phyloP scores from a whole-genome alignment of 2,888 invertebrate species.

The Unio pictorum region DNA sequence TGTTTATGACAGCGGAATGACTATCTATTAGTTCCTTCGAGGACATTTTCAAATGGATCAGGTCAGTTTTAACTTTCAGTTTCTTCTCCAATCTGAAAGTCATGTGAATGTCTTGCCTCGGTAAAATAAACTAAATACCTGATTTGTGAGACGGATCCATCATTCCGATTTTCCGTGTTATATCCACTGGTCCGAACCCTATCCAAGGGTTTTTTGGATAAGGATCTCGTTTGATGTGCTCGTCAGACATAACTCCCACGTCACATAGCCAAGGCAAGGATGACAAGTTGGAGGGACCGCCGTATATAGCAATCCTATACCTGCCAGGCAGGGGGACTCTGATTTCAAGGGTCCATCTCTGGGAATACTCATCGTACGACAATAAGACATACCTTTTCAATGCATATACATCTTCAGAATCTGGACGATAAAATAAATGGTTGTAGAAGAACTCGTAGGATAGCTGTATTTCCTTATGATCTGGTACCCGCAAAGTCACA shows the following conservation, averaged over 20 bases:
- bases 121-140: slow-evolving; percentile 28
- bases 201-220: slow-evolving; percentile 27
- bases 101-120: slow-evolving; percentile 26
- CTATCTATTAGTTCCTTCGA: too few species aligned
- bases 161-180: slow-evolving; percentile 23
- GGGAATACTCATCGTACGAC: slow-evolving; percentile 22
- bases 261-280: slow-evolving; percentile 32
- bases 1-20: slow-evolving; percentile 17
- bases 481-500: slow-evolving; percentile 18
- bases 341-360: slow-evolving; percentile 29
- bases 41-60: slow-evolving; percentile 2
- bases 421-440: slow-evolving; percentile 8
- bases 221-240: slow-evolving; percentile 7
- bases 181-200: slow-evolving; percentile 29
- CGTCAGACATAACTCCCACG: slow-evolving; percentile 12
- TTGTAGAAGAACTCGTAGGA: slow-evolving; percentile 30
- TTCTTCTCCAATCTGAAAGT: slow-evolving; percentile 23
- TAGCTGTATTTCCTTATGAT: slow-evolving; percentile 21
- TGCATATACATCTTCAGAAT: slow-evolving; percentile 22
- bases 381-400: slow-evolving; percentile 24
- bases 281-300: slow-evolving; percentile 15
- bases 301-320: slow-evolving; percentile 31
- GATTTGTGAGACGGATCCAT: slow-evolving; percentile 28
- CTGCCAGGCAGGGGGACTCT: slow-evolving; percentile 34
- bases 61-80: slow-evolving; percentile 12